Evolutionary conservation across 1,140 invertebrate species (phyloP).

Genomic region (Hestina assimilis): DNA sequence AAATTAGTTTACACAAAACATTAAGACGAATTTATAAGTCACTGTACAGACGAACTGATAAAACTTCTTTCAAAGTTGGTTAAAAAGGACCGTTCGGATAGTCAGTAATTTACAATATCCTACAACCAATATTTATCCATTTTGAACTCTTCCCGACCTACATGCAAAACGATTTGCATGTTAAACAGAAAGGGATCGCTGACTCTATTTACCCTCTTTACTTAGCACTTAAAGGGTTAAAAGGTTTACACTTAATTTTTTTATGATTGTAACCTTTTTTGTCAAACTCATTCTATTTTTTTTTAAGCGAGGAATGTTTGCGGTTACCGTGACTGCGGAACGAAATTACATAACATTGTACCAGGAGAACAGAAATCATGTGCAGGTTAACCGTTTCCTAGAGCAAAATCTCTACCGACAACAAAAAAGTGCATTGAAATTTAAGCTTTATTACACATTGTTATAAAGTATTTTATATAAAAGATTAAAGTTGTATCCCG

Average conservation of each 20-base stretch:
- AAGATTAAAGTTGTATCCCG: not conserved
- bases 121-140: not conserved
- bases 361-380: conserved; percentile 9
- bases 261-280: not conserved
- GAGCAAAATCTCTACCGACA: not conserved
- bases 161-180: conserved; percentile 2
- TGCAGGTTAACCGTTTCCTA: conserved; percentile 8
- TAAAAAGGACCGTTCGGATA: too few species aligned
- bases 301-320: not conserved
- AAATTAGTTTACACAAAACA: too few species aligned
- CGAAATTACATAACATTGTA: conserved; percentile 23
- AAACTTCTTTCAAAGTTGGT: too few species aligned
- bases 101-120: not conserved
- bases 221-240: not conserved
- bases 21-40: too few species aligned
- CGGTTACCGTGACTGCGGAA: conserved; percentile 22
- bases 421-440: not conserved
- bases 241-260: not conserved
- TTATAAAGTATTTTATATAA: not conserved
- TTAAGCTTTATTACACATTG: not conserved
- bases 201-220: conserved; percentile 10
- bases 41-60: too few species aligned
- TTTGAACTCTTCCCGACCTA: conserved; percentile 2
- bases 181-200: conserved; percentile 8
- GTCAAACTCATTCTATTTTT: not conserved